phyloP scores from a whole-genome alignment of 2,888 invertebrate genomes.

The Agrilus cyanescens region DNA sequence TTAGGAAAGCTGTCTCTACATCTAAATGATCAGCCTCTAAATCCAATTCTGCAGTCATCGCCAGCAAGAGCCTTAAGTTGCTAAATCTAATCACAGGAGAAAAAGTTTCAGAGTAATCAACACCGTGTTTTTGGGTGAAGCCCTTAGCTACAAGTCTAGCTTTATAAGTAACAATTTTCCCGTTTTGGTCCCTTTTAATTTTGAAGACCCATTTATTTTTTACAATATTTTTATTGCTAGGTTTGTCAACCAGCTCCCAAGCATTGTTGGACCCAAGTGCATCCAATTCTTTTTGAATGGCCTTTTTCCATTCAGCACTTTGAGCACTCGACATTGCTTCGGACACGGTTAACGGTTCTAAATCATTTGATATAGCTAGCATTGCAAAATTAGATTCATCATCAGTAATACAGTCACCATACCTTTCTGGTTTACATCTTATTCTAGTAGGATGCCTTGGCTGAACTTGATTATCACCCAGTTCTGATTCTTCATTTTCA shows the following conservation, averaged over 20 bases:
- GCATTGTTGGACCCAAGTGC: conserved; percentile 14
- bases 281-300: conserved; percentile 11
- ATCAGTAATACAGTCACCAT: too few relatives aligned
- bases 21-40: conserved; percentile 18
- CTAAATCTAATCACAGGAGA: conserved; percentile 9
- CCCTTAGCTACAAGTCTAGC: conserved; percentile 16
- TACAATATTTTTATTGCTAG: conserved; percentile 12
- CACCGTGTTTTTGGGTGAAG: conserved; percentile 12
- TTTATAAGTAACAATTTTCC: conserved; percentile 12
- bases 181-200: conserved; percentile 14
- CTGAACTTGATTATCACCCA: too few relatives aligned
- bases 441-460: too few relatives aligned
- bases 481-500: too few relatives aligned
- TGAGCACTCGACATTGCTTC: conserved; percentile 8
- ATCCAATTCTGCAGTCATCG: conserved; percentile 11
- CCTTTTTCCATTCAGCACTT: conserved; percentile 11
- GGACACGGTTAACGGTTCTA: not conserved
- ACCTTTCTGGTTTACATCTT: too few relatives aligned
- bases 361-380: not conserved
- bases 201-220: conserved; percentile 18
- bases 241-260: conserved; percentile 16
- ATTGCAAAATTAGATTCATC: not conserved
- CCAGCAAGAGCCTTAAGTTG: conserved; percentile 12
- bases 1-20: conserved; percentile 18
- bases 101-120: conserved; percentile 12